Percentiles rank a stretch among this genome's conserved stretches.
Evolutionary conservation across 2,113 vertebrate genomes (phyloP).

Genomic region (Nerophis ophidion): DNA sequence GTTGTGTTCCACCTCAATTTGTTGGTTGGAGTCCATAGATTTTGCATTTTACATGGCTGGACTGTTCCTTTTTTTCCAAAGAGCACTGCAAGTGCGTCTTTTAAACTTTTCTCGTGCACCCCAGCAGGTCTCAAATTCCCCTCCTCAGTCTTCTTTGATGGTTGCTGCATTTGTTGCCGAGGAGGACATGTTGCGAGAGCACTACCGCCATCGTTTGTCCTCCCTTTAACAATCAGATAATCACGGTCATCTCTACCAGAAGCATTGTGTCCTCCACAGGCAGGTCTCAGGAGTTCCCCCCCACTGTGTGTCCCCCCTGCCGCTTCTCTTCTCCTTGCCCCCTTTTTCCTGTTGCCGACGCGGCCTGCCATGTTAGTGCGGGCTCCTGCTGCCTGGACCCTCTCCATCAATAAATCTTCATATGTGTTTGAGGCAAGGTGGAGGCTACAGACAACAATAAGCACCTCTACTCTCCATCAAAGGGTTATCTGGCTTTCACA

Average conservation of each 20-base stretch:
- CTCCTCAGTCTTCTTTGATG: conserved; percentile 27
- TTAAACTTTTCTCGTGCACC: conserved; percentile 9
- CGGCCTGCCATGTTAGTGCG: conserved; percentile 62
- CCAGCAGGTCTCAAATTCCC: conserved; percentile 6
- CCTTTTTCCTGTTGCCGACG: conserved; percentile 64
- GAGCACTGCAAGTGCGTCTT: conserved; percentile 12
- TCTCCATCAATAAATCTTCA: conserved; percentile 69
- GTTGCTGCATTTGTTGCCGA: conserved; percentile 36
- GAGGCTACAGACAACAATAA: conserved; percentile 71
- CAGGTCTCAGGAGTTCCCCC: conserved; percentile 57
- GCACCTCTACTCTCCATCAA: conserved; percentile 66
- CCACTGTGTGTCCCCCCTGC: conserved; percentile 47
- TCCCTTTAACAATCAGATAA: conserved; percentile 39
- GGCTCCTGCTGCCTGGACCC: conserved; percentile 61
- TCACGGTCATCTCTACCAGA: conserved; percentile 32
- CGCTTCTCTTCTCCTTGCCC: conserved; percentile 52
- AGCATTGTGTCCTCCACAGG: conserved; percentile 51
- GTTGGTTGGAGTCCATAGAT: neutral
- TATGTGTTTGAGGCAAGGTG: conserved; percentile 69
- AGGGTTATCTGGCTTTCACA: conserved; percentile 74
- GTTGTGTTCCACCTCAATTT: neutral
- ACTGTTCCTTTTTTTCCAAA: conserved; percentile 5
- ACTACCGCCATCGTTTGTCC: conserved; percentile 49
- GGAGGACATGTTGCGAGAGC: conserved; percentile 24
- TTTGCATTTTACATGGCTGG: conserved; percentile 8